phyloP scores from a whole-genome alignment of 2,797 vertebrate genomes.

The Pantherophis alleghaniensis region DNA sequence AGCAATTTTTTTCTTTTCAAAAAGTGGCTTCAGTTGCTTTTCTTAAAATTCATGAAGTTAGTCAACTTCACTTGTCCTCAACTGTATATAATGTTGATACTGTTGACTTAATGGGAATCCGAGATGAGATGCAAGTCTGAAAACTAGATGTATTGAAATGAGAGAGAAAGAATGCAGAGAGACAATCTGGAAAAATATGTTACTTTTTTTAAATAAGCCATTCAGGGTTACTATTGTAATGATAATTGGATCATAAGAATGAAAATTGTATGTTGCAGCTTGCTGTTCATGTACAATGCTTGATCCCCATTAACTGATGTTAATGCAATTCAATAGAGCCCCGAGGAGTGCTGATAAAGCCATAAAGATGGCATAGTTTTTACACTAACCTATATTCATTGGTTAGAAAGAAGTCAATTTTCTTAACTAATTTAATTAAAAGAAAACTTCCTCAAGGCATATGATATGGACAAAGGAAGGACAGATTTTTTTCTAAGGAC shows the following conservation, averaged over 20 bases:
- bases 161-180: not conserved
- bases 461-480: not conserved
- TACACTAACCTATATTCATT: constrained; percentile 5
- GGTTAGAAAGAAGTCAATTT: not conserved
- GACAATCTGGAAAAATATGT: not conserved
- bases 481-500: constrained; percentile 13
- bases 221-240: not conserved
- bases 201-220: not conserved
- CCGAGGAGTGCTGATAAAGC: not conserved
- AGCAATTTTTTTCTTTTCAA: not conserved
- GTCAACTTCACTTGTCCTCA: not conserved
- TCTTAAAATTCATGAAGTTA: not conserved
- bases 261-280: not conserved
- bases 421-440: constrained; percentile 21
- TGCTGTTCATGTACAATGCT: not conserved
- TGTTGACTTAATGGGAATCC: not conserved
- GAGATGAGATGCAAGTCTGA: not conserved
- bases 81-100: not conserved
- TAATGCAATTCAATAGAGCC: constrained; percentile 7
- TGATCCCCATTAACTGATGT: constrained; percentile 8
- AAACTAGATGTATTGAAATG: not conserved
- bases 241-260: constrained; percentile 1
- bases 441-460: not conserved
- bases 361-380: not conserved
- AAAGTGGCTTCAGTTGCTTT: not conserved